Percentiles rank a stretch among this genome's conserved stretches.
Evolutionary conservation across 2,113 vertebrate species (phyloP).

Genomic region (Heloderma charlesbogerti): DNA sequence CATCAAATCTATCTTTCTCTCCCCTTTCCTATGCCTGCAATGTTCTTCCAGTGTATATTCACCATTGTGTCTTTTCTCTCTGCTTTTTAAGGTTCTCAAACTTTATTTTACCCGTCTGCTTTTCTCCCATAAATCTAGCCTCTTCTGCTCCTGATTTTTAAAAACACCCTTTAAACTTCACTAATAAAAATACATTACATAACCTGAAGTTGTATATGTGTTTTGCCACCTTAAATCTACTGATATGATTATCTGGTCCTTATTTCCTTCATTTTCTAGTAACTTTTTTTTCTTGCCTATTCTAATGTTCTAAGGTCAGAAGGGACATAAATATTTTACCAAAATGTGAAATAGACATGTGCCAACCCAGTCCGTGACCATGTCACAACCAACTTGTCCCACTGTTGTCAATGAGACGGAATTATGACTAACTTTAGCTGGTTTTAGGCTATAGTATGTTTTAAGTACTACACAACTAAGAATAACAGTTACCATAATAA

Average conservation of each 20-base stretch:
- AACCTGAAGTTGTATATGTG: not conserved
- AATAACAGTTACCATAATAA: too few species aligned
- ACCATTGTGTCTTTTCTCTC: not conserved
- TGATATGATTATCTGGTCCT: not conserved
- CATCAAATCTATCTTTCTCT: not conserved
- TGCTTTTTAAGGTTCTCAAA: not conserved
- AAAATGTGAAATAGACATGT: too few species aligned
- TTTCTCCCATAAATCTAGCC: not conserved
- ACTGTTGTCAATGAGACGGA: too few species aligned
- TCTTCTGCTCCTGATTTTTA: not conserved
- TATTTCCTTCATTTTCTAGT: not conserved
- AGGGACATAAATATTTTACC: not conserved
- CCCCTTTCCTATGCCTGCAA: not conserved
- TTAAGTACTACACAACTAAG: too few species aligned
- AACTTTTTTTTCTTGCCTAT: not conserved
- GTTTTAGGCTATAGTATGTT: too few species aligned
- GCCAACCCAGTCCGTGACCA: too few species aligned
- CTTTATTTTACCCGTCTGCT: not conserved
- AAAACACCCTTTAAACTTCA: not conserved
- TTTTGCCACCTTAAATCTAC: not conserved
- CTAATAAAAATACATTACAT: not conserved
- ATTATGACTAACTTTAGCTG: too few species aligned
- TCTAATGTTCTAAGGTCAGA: not conserved
- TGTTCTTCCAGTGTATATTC: not conserved
- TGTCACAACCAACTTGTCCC: too few species aligned